These are phyloP conservation scores for Cantharis lateralis DNA, from an alignment of 2,888 invertebrate species.

Conservation along the genomic window DNA sequence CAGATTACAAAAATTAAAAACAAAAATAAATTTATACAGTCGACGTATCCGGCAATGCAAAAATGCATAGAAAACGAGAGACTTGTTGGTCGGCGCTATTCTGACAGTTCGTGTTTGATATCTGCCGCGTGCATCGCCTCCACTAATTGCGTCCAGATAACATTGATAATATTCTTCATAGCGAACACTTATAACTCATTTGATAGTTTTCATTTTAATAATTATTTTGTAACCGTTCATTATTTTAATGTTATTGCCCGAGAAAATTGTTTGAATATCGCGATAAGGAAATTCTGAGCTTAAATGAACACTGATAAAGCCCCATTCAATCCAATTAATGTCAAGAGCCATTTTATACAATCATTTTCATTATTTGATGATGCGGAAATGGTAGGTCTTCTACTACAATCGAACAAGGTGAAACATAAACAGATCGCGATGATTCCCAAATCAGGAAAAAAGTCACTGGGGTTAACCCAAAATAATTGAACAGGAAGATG, in stretches of 20 bases:
- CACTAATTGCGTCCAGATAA: constrained; percentile 50
- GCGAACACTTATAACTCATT: constrained; percentile 46
- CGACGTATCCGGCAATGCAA: constrained; percentile 2
- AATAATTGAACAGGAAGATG: too few relatives aligned
- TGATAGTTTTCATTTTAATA: constrained; percentile 9
- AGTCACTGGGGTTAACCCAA: too few relatives aligned
- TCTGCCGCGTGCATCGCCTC: constrained; percentile 46
- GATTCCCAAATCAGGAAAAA: not conserved
- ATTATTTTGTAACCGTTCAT: not conserved
- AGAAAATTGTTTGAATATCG: not conserved
- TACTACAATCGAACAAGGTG: not conserved
- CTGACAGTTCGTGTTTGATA: constrained; percentile 49
- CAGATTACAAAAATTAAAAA: constrained; percentile 6
- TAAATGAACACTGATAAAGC: not conserved
- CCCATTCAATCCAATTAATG: not conserved
- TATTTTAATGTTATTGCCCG: not conserved
- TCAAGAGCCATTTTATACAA: not conserved
- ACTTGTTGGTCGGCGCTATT: constrained; percentile 40
- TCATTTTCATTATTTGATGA: not conserved
- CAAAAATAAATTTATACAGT: constrained; percentile 5
- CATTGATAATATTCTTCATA: constrained; percentile 46
- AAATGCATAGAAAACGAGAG: constrained; percentile 20
- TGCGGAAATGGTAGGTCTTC: not conserved
- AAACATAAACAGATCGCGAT: not conserved
- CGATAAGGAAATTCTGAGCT: not conserved